Conservation (phyloP, 2,797 vertebrate species). For the Falco novaeseelandiae region DNA sequence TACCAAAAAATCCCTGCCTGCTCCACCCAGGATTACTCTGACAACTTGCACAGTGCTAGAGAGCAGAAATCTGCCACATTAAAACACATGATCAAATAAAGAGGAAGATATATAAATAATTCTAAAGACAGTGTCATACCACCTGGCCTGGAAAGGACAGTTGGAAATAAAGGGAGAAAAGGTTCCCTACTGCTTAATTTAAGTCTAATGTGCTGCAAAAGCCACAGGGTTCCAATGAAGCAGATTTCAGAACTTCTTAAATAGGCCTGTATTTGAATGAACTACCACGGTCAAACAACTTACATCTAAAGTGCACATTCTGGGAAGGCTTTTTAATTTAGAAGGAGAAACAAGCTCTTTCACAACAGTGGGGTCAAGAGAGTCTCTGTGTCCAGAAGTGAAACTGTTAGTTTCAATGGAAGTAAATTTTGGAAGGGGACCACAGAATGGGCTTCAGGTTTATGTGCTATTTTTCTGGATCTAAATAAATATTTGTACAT, state of each 20-base stretch:
- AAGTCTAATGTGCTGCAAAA: neutral
- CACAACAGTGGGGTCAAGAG: neutral
- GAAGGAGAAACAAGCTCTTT: neutral
- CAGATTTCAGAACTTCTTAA: neutral
- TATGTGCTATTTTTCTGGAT: neutral
- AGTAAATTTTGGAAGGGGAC: neutral
- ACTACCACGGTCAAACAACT: neutral
- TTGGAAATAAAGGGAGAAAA: neutral
- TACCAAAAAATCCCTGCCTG: neutral
- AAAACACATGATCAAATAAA: neutral
- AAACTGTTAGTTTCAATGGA: neutral
- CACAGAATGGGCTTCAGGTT: neutral
- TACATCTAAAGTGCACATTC: neutral
- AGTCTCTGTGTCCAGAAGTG: neutral
- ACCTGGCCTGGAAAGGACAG: neutral
- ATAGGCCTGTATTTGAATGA: neutral
- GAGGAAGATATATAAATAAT: neutral
- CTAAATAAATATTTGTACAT: neutral
- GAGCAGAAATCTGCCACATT: neutral
- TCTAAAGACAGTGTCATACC: neutral
- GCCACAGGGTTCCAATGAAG: neutral
- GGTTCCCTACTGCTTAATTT: neutral
- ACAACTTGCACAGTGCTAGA: neutral
- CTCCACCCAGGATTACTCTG: neutral
- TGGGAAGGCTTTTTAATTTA: neutral